A percentile compares a stretch with the other conserved stretches of the same genome.
Evolutionary conservation across 2,888 invertebrate genomes (phyloP).

Genomic region (Subacronicta megacephala): DNA sequence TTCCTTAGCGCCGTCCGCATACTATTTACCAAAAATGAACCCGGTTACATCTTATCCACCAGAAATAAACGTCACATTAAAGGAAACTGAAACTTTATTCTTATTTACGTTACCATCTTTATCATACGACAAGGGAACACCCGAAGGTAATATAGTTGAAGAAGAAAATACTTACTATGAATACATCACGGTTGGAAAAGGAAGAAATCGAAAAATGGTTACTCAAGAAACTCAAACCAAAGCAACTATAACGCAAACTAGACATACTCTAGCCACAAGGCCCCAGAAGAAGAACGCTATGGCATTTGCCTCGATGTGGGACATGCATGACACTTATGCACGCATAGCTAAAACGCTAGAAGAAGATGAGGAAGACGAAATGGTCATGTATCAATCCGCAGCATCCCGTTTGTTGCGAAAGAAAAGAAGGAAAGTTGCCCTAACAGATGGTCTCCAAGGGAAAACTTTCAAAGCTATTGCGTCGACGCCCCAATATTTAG

Average conservation of each 20-base stretch:
- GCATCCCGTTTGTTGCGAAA: slow-evolving; percentile 73
- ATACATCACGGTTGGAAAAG: slow-evolving; percentile 91
- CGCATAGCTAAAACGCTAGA: slow-evolving; percentile 72
- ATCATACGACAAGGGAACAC: slow-evolving; percentile 90
- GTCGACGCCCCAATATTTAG: slow-evolving; percentile 83
- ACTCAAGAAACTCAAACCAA: slow-evolving; percentile 93
- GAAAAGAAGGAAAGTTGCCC: slow-evolving; percentile 59
- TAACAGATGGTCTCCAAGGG: slow-evolving; percentile 41
- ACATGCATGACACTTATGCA: slow-evolving; percentile 93
- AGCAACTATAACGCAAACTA: slow-evolving; percentile 90
- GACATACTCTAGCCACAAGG: slow-evolving; percentile 90
- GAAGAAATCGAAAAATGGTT: slow-evolving; percentile 91
- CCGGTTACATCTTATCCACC: slow-evolving; percentile 83
- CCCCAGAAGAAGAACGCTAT: slow-evolving; percentile 88
- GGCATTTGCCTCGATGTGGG: slow-evolving; percentile 93
- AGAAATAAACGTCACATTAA: slow-evolving; percentile 90
- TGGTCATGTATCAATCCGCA: slow-evolving; percentile 83
- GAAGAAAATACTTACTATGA: slow-evolving; percentile 92
- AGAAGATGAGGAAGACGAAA: slow-evolving; percentile 79
- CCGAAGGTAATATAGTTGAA: slow-evolving; percentile 89
- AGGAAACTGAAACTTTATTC: slow-evolving; percentile 91
- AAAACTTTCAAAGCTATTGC: slow-evolving; percentile 74
- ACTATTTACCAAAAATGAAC: slow-evolving; percentile 74
- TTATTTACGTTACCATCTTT: slow-evolving; percentile 91
- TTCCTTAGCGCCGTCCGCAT: slow-evolving; percentile 80